Percentiles rank a stretch among this genome's conserved stretches.
These are phyloP conservation scores for Phoxinus phoxinus DNA, from an alignment of 2,113 vertebrate genomes.

Conservation along the genomic window DNA sequence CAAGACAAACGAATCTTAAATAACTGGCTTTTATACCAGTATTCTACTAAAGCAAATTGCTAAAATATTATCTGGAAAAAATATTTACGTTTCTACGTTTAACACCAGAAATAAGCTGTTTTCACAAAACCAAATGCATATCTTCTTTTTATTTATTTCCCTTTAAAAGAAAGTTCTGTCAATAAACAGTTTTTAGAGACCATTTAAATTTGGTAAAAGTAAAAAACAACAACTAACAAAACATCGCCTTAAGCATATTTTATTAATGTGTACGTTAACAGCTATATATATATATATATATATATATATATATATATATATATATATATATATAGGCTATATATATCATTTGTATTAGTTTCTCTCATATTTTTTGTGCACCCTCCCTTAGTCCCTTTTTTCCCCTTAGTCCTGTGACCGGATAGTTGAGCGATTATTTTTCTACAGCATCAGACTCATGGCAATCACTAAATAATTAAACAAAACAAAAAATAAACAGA, in stretches of 20 bases:
- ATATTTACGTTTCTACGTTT: too few relatives aligned
- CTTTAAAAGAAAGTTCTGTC: background rate
- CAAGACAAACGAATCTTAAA: background rate
- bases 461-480: background rate
- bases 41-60: background rate
- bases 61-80: background rate
- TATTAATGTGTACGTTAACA: background rate
- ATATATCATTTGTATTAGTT: too few relatives aligned
- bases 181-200: background rate
- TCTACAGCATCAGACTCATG: background rate
- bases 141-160: background rate
- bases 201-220: background rate
- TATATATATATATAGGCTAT: too few relatives aligned
- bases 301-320: too few relatives aligned
- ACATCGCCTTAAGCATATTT: background rate
- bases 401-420: background rate
- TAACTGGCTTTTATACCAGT: background rate
- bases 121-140: background rate
- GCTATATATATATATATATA: background rate
- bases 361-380: background rate
- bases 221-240: background rate
- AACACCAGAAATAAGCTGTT: too few relatives aligned
- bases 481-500: too few relatives aligned
- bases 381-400: background rate
- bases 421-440: background rate